A percentile compares a stretch with the other conserved stretches of the same genome.
Conservation (phyloP, 2,113 vertebrate genomes). For the Ranitomeya variabilis region DNA sequence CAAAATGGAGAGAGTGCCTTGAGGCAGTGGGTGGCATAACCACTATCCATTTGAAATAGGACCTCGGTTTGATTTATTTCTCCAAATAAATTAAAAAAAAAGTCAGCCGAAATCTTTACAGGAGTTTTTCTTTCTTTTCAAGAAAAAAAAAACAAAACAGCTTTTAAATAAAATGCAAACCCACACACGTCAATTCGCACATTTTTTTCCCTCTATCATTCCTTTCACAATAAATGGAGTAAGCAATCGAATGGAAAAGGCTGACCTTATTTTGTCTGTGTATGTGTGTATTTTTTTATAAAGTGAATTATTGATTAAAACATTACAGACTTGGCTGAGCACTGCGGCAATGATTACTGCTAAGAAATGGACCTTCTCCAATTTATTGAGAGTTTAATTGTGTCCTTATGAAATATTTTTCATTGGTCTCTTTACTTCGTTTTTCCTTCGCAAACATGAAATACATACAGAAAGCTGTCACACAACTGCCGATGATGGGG, state of each 20-base stretch:
- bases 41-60: constrained; percentile 1
- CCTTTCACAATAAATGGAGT: constrained; percentile 43
- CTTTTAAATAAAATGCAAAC: constrained; percentile 41
- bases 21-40: not conserved
- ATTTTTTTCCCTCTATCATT: constrained; percentile 24
- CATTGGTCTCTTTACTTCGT: not conserved
- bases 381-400: constrained; percentile 44
- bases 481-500: not conserved
- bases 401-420: constrained; percentile 31
- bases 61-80: constrained; percentile 27
- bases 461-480: not conserved
- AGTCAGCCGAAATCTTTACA: constrained; percentile 3
- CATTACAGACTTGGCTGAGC: constrained; percentile 51
- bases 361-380: constrained; percentile 40
- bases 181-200: constrained; percentile 28
- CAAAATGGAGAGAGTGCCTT: not conserved
- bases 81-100: constrained; percentile 15
- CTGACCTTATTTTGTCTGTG: constrained; percentile 50
- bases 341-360: constrained; percentile 48
- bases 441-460: not conserved
- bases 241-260: constrained; percentile 36
- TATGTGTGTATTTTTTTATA: constrained; percentile 45
- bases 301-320: constrained; percentile 57
- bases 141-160: constrained; percentile 8
- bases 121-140: constrained; percentile 14